phyloP scores from a whole-genome alignment of 2,113 vertebrate species.

The Amphiprion ocellaris region DNA sequence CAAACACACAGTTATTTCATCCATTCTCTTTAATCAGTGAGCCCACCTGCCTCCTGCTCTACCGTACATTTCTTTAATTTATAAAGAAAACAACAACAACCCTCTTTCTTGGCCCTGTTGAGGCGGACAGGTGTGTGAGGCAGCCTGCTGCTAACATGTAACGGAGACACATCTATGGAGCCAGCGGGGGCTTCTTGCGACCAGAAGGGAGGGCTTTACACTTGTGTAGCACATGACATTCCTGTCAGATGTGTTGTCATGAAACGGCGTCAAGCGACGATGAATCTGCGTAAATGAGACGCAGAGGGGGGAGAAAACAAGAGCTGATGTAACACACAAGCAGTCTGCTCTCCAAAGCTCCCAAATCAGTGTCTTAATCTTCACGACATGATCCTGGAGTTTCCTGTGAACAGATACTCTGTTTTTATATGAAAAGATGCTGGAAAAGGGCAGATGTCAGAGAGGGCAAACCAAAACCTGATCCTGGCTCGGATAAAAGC shows the following conservation, averaged over 20 bases:
- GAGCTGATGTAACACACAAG: not conserved
- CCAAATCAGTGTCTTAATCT: not conserved
- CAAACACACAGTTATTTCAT: slow-evolving; percentile 25
- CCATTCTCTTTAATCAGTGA: slow-evolving; percentile 70
- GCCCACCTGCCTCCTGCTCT: slow-evolving; percentile 61
- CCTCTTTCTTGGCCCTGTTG: slow-evolving; percentile 11
- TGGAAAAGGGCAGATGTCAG: not conserved
- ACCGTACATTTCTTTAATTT: slow-evolving; percentile 43
- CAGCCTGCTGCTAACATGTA: slow-evolving; percentile 40
- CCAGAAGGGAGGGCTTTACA: slow-evolving; percentile 24
- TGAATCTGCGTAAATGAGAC: slow-evolving; percentile 8
- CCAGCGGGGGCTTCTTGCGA: slow-evolving; percentile 10
- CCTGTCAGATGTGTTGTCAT: slow-evolving; percentile 35
- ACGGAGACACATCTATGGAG: slow-evolving; percentile 31
- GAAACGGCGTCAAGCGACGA: slow-evolving; percentile 4
- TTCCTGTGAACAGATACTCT: slow-evolving; percentile 10
- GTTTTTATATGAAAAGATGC: not conserved
- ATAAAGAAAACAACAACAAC: slow-evolving; percentile 1
- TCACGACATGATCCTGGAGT: not conserved
- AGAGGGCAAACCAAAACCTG: slow-evolving; percentile 37
- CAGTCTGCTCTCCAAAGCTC: not conserved
- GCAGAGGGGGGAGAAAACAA: not conserved
- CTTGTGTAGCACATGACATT: slow-evolving; percentile 3
- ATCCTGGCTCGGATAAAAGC: slow-evolving; percentile 30
- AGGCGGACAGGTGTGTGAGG: slow-evolving; percentile 59